Base-by-base conservation (phyloP, 2,113 vertebrate species). In the Percopsis transmontana region DNA sequence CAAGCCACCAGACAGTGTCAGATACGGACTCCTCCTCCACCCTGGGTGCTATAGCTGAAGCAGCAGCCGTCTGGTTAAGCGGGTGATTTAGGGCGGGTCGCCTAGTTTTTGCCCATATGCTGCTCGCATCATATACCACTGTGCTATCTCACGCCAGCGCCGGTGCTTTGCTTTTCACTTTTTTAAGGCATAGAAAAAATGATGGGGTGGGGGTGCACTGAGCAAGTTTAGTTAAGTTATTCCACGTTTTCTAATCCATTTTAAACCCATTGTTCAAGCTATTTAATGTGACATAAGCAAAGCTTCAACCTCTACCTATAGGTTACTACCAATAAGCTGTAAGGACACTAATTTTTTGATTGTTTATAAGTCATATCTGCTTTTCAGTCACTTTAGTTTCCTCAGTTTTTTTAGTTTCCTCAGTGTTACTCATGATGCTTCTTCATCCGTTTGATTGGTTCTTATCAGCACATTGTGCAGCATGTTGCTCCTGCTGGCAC, bases 1-100 rank as follows among this genome's bases (percentile, higher is more conserved):
- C 76, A 75, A 73, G 71, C 62, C 72, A 78, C 44, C 38, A 74
- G 76, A 81, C 70, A 61, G 65, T 66, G 77, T 85, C 83, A 77
- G 77, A 69, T n/a, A 45, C 59, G 67, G 58, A 73, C 76, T 76
- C 61, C 77, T 42, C 38, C 76, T 66, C 8, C 27, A 7, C 27
- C 5, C 27, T 7, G 5, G 63, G 65, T 61, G 82, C 52, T 65
- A 45, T 10, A 51, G 76, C 62, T 18, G 42, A 70, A 67, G 70
- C 62, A 65, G 71, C 75, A 82, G 62, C 23, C 39, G 18, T n/a
- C 51, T 63, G 65, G 39, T 81, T 76, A 68, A 58, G 74, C 68
- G 68, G 70, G 63, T 68, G 80, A 75, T 76, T 79, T 56, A 59
- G 59, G 41, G 58, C 63, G 72, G 72, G 8, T 44, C 45, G 47